A percentile compares a stretch with the other conserved stretches of the same genome.
These are phyloP conservation scores for Cotesia glomerata DNA, from an alignment of 1,140 invertebrate genomes.

Conservation along the genomic window DNA sequence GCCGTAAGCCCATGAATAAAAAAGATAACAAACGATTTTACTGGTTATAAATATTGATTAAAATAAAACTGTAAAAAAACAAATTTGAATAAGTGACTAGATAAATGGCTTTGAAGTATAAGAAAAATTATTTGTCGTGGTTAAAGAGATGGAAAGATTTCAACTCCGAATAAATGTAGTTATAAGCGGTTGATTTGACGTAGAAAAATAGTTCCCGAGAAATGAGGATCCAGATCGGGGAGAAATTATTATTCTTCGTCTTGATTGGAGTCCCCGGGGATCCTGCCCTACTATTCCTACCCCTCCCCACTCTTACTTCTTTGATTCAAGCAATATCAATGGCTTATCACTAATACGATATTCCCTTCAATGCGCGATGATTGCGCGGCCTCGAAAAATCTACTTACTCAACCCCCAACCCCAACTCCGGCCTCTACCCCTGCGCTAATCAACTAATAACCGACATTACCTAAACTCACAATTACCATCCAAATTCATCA, in stretches of 20 bases:
- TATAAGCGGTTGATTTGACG: constrained; percentile 20
- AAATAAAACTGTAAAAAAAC: no score
- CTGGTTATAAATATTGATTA: no score
- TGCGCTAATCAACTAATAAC: no score
- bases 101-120: not conserved
- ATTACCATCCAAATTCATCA: no score
- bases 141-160: not conserved
- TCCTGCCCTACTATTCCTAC: constrained; percentile 33
- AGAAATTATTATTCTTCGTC: constrained; percentile 55
- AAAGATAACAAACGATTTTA: no score
- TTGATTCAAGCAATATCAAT: constrained; percentile 54
- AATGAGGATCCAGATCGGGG: constrained; percentile 7
- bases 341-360: constrained; percentile 59
- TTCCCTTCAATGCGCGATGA: constrained; percentile 55
- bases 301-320: no score
- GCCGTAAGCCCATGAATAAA: no score
- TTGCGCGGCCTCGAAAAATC: constrained; percentile 38
- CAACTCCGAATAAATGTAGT: constrained; percentile 1
- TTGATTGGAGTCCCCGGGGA: constrained; percentile 60
- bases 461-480: no score
- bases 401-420: no score
- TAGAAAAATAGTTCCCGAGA: constrained; percentile 2
- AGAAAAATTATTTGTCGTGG: constrained; percentile 10
- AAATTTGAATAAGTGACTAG: not conserved
- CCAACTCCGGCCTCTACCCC: no score